Conservation (phyloP, 2,797 vertebrate species). For the Chanos chanos region DNA sequence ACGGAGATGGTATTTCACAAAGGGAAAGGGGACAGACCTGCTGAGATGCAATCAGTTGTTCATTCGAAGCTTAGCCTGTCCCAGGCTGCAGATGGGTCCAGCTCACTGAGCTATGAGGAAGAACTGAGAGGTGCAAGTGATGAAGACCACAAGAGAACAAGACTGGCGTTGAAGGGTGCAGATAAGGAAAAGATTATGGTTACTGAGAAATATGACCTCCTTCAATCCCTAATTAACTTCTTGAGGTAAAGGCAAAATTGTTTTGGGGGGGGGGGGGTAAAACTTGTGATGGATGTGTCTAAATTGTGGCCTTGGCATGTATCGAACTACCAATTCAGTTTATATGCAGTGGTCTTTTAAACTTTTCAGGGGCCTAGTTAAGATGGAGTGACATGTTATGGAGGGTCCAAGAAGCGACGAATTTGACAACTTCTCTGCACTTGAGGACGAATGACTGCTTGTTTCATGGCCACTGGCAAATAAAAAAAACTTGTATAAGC, state of each 20-base stretch:
- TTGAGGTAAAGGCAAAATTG: constrained; percentile 58
- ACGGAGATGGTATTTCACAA: not conserved
- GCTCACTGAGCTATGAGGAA: constrained; percentile 59
- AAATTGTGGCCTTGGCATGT: no score
- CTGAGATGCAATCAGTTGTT: constrained; percentile 21
- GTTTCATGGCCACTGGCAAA: no score
- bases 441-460: no score
- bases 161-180: not conserved
- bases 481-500: no score
- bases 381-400: no score
- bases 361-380: no score
- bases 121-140: constrained; percentile 23
- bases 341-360: no score
- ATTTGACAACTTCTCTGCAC: no score
- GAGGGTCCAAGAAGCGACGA: no score
- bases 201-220: constrained; percentile 13
- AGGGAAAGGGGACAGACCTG: not conserved
- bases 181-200: not conserved
- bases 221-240: constrained; percentile 47
- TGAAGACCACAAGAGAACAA: not conserved
- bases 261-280: no score
- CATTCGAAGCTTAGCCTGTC: constrained; percentile 52
- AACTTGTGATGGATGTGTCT: no score
- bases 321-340: no score
- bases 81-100: constrained; percentile 45